phyloP scores from a whole-genome alignment of 2,888 invertebrate species.

The Scotopteryx bipunctaria region DNA sequence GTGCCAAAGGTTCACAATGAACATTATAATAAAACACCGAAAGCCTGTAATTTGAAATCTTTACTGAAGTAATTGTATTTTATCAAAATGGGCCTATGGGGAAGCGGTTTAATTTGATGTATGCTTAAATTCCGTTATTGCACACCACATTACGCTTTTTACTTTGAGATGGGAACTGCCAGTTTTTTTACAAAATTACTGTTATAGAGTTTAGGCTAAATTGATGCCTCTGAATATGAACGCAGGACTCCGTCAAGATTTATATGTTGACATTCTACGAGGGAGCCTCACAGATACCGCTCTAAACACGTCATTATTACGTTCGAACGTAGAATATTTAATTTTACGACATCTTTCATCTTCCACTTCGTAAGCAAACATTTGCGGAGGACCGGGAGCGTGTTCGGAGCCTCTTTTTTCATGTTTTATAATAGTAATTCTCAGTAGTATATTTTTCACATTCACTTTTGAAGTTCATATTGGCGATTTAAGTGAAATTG shows the following conservation, averaged over 20 bases:
- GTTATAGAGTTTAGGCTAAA: neutral
- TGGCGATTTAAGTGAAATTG: too few species aligned
- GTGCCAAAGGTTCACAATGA: neutral
- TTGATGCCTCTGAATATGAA: neutral
- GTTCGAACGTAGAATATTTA: conserved; percentile 33
- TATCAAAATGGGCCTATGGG: too few species aligned
- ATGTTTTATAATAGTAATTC: too few species aligned
- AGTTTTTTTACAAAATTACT: neutral
- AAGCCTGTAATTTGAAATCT: too few species aligned
- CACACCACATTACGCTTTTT: too few species aligned
- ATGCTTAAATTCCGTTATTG: too few species aligned
- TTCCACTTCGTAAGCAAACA: conserved; percentile 34
- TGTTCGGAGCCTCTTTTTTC: neutral
- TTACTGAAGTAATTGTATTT: too few species aligned
- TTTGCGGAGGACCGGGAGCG: conserved; percentile 14
- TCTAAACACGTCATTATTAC: conserved; percentile 34
- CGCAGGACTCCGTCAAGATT: conserved; percentile 48
- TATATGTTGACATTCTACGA: conserved; percentile 47
- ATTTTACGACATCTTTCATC: conserved; percentile 38
- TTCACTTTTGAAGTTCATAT: too few species aligned
- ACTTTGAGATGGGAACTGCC: neutral
- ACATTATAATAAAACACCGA: too few species aligned
- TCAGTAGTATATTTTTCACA: too few species aligned
- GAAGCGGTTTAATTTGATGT: too few species aligned
- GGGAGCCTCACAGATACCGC: conserved; percentile 30